A percentile compares a stretch with the other conserved stretches of the same genome.
Evolutionary conservation across 2,888 invertebrate species (phyloP).

Genomic region (Eupithecia exiguata): DNA sequence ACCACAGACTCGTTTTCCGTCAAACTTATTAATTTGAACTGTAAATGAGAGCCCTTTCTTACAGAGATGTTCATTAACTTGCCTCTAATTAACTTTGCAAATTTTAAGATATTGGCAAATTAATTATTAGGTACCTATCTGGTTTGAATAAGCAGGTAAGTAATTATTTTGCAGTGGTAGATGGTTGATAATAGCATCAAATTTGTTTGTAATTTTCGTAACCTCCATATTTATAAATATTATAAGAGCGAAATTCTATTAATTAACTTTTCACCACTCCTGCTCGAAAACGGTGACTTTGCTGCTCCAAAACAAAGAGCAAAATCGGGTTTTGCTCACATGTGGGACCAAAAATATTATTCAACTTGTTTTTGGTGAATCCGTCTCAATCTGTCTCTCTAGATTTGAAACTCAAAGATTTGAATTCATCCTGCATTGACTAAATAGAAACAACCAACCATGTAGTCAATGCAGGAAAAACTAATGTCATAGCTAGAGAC

Average conservation of each 20-base stretch:
- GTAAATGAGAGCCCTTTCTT: background rate
- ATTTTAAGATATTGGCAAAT: slow-evolving; percentile 1
- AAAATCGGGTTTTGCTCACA: too few species aligned
- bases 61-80: background rate
- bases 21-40: background rate
- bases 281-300: too few species aligned
- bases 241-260: background rate
- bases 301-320: too few species aligned
- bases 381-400: too few species aligned
- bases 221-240: too few species aligned
- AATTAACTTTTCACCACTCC: background rate
- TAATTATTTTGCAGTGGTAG: background rate
- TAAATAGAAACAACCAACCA: too few species aligned
- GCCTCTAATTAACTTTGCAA: background rate
- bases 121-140: background rate
- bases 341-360: too few species aligned
- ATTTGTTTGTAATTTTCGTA: background rate
- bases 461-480: too few species aligned
- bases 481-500: too few species aligned
- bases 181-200: background rate
- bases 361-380: too few species aligned
- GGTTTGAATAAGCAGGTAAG: background rate
- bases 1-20: background rate
- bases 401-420: too few species aligned
- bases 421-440: too few species aligned